Percentiles rank a stretch among this genome's conserved stretches.
Evolutionary conservation across 2,888 invertebrate species (phyloP).

Genomic region (Hydrotaea cyrtoneurina): DNA sequence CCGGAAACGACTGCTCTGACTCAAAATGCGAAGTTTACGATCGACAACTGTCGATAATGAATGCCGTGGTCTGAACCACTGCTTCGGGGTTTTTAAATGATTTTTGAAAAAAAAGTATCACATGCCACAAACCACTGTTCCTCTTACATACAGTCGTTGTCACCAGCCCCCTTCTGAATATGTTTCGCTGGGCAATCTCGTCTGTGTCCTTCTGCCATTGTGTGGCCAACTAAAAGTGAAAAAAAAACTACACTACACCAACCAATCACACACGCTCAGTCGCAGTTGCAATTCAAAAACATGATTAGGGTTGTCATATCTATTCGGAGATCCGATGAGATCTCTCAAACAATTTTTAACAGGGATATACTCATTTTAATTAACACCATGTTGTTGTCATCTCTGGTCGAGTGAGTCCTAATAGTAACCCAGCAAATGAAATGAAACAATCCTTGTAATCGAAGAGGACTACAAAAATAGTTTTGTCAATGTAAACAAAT

Average conservation of each 20-base stretch:
- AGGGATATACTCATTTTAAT: conserved; percentile 57
- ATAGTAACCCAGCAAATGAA: too few relatives aligned
- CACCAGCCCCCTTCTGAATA: too few relatives aligned
- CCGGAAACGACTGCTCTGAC: too few relatives aligned
- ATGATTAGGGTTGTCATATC: conserved; percentile 35
- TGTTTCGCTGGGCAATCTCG: neutral
- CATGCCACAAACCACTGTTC: too few relatives aligned
- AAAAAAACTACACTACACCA: neutral
- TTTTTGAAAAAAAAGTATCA: too few relatives aligned
- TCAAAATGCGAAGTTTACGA: too few relatives aligned
- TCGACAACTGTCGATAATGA: too few relatives aligned
- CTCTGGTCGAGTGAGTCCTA: neutral
- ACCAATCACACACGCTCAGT: neutral
- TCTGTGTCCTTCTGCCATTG: neutral
- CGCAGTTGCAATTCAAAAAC: neutral
- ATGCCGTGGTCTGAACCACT: too few relatives aligned
- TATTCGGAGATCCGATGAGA: neutral
- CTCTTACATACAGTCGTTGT: too few relatives aligned
- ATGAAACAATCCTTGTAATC: neutral
- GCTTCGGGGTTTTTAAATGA: too few relatives aligned
- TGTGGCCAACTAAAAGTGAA: neutral
- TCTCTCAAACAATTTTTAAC: conserved; percentile 20
- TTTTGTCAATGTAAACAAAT: too few relatives aligned
- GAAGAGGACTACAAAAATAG: too few relatives aligned
- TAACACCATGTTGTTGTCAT: conserved; percentile 33